A percentile compares a stretch with the other conserved stretches of the same genome.
phyloP scores from a whole-genome alignment of 2,888 invertebrate species.

The Neocrepidodera transversa region DNA sequence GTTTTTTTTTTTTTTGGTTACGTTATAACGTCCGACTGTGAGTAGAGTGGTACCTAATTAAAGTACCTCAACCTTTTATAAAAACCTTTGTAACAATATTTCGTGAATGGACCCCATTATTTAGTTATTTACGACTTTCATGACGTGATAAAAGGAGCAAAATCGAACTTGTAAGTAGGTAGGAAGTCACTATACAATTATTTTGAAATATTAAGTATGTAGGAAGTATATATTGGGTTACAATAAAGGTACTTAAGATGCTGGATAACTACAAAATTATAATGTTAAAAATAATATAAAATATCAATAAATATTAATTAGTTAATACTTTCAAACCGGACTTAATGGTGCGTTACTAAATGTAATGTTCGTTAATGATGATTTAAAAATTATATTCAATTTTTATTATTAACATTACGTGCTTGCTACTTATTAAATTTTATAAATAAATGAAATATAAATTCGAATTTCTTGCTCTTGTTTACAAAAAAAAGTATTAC shows the following conservation, averaged over 20 bases:
- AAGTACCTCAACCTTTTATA: background rate
- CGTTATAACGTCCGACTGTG: background rate
- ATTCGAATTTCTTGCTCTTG: too few species aligned
- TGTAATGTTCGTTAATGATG: too few species aligned
- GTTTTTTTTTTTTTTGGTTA: background rate
- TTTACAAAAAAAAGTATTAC: too few species aligned
- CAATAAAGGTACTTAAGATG: background rate
- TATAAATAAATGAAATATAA: too few species aligned
- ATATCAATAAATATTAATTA: too few species aligned
- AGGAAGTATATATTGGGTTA: background rate
- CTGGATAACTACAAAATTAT: background rate
- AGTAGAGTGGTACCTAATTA: background rate
- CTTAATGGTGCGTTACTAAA: too few species aligned
- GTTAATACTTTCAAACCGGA: too few species aligned
- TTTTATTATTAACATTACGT: too few species aligned
- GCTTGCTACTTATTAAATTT: too few species aligned
- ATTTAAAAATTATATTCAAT: too few species aligned
- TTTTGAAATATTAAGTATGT: slow-evolving; percentile 7
- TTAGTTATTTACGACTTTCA: slow-evolving; percentile 17
- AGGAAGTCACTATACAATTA: slow-evolving; percentile 12
- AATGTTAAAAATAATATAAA: background rate
- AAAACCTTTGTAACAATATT: slow-evolving; percentile 10
- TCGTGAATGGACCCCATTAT: slow-evolving; percentile 17
- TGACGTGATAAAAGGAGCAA: slow-evolving; percentile 12
- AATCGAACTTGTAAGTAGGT: slow-evolving; percentile 3